Conservation (phyloP, 2,113 vertebrate species). For the Petaurus breviceps region DNA sequence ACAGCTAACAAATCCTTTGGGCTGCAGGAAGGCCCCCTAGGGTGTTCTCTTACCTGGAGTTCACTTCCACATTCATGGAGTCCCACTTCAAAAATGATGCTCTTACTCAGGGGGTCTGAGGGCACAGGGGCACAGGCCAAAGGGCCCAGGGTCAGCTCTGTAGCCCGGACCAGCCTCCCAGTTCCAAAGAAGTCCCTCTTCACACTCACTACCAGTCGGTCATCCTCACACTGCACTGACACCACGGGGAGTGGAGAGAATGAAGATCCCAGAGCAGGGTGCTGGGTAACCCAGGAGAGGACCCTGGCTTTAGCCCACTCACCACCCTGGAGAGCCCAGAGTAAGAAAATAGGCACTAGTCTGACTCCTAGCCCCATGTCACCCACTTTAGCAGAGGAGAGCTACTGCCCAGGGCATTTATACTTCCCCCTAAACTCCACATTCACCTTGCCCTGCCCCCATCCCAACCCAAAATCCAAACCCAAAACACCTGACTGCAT, state of each 20-base stretch:
- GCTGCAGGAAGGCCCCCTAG: no score
- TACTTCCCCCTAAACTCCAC: no score
- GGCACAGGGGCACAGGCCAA: conserved; percentile 2
- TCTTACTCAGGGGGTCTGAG: not conserved
- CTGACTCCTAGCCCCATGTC: not conserved
- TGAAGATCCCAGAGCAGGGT: not conserved
- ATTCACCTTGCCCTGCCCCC: no score
- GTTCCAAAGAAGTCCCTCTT: conserved; percentile 68
- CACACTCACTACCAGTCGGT: conserved; percentile 59
- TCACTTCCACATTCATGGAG: conserved; percentile 71
- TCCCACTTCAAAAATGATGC: conserved; percentile 41
- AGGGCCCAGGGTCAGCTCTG: conserved; percentile 67
- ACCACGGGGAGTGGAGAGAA: not conserved
- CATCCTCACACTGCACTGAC: conserved; percentile 53
- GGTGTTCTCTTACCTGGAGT: conserved; percentile 57
- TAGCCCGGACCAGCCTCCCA: not conserved
- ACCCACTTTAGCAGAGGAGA: not conserved
- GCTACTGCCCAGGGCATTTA: not conserved
- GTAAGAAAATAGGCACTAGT: not conserved
- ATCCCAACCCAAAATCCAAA: not conserved
- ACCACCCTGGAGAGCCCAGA: not conserved
- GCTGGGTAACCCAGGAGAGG: not conserved
- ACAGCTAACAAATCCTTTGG: not conserved
- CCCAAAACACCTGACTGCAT: not conserved
- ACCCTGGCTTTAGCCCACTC: not conserved